Base-by-base conservation (phyloP, 2,113 vertebrate species). In the Theristicus caerulescens region DNA sequence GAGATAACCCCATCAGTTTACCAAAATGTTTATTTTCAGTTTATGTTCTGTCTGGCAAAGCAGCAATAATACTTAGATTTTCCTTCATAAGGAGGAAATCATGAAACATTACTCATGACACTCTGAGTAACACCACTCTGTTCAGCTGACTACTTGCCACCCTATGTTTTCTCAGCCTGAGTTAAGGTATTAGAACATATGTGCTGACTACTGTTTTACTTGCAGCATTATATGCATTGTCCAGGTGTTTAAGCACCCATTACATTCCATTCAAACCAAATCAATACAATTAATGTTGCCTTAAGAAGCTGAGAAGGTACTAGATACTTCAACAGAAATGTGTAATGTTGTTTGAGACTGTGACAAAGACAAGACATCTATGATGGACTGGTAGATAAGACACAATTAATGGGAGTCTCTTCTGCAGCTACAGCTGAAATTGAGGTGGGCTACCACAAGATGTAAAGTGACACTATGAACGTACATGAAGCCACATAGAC, bases 371-470 rank as follows among this genome's bases (percentile, higher is more conserved):
- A 42, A 59, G 26, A 29, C 9, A 69, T 51, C 16, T 38, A 5
- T 9, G 21, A 72, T 34, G 14, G 29, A 29, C 21, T 84, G 15
- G 25, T 25, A 46, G 47, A 31, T n/a, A 67, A 72, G 3, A 73
- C 8, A 47, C 7, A 38, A 32, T 21, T 31, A 79, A 86, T 27
- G 11, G 15, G 13, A 19, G 9, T 55, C 20, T 58, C 1, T 81
- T 86, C 29, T 72, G 38, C 38, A 92, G 22, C 46, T 80, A 26
- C 7, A 66, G 10, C 8, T 32, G 13, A 67, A 86, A 83, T 10
- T 49, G 5, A 57, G 47, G 9, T n/a, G 17, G 20, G 10, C 2
- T 58, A 8, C 16, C 12, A 20, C 0, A 9, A 15, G 12, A 24
- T 4, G 6, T n/a, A 66, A 82, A 74, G 26, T 42, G 6, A 11